Conservation (phyloP, 2,113 vertebrate species). For the Heterotis niloticus region DNA sequence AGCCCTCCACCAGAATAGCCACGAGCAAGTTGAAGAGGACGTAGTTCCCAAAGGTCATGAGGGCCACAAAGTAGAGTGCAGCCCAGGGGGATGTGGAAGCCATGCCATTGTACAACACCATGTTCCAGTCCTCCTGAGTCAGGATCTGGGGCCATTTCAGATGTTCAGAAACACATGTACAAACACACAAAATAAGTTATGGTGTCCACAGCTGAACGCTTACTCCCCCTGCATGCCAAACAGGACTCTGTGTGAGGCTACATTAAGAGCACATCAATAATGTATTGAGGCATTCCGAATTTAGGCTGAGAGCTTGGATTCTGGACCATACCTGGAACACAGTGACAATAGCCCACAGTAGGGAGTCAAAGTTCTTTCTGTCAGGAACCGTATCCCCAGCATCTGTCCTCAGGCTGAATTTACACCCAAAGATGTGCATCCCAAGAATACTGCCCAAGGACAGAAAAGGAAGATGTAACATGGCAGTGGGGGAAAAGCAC, state of each 20-base stretch:
- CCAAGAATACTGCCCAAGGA: conserved; percentile 79
- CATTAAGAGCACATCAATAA: no score
- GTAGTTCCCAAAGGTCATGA: conserved; percentile 98
- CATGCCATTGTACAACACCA: conserved; percentile 93
- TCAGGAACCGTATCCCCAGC: conserved; percentile 93
- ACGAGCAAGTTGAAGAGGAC: conserved; percentile 96
- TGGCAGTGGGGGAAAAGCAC: background rate
- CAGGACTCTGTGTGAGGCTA: no score
- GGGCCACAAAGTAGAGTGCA: conserved; percentile 93
- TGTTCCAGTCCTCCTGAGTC: conserved; percentile 98
- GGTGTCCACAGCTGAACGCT: no score
- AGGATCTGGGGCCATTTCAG: conserved; percentile 71
- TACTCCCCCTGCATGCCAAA: no score
- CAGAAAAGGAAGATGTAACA: background rate
- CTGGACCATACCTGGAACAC: conserved; percentile 82
- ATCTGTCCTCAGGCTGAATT: conserved; percentile 94
- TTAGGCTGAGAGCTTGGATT: background rate
- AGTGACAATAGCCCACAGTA: conserved; percentile 95
- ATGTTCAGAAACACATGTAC: conserved; percentile 22
- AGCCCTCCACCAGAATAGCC: conserved; percentile 95
- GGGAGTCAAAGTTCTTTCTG: conserved; percentile 94
- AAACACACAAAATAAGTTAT: background rate
- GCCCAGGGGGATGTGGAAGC: conserved; percentile 92
- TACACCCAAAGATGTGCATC: conserved; percentile 98
- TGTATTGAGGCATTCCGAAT: no score